Percentiles rank a stretch among this genome's conserved stretches.
These are phyloP conservation scores for Caenorhabditis sp. DNA, from an alignment of 2,888 invertebrate genomes.

Conservation along the genomic window DNA sequence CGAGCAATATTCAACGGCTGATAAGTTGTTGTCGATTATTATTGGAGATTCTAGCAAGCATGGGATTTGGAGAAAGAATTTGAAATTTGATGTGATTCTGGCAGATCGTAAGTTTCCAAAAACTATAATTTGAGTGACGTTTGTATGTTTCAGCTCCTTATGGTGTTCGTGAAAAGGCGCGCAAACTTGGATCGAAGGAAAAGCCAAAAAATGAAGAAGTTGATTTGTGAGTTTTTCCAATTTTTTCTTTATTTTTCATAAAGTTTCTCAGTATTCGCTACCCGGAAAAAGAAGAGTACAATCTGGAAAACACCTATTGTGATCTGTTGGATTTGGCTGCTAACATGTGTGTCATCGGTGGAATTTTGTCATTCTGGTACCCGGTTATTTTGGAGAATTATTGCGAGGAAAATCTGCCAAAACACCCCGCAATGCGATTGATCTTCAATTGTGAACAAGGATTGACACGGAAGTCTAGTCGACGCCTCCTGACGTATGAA, in stretches of 20 bases:
- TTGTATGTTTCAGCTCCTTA: slow-evolving; percentile 87
- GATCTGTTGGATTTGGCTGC: slow-evolving; percentile 88
- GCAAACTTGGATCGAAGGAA: slow-evolving; percentile 78
- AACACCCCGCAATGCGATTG: slow-evolving; percentile 81
- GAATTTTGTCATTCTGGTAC: slow-evolving; percentile 92
- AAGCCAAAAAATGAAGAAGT: slow-evolving; percentile 34
- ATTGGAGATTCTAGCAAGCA: slow-evolving; percentile 89
- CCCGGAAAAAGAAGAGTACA: slow-evolving; percentile 81
- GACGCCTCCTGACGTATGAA: slow-evolving; percentile 59
- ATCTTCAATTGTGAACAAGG: slow-evolving; percentile 88
- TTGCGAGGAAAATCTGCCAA: slow-evolving; percentile 78
- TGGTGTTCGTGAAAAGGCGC: slow-evolving; percentile 92
- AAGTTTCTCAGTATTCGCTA: slow-evolving; percentile 64
- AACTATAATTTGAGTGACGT: too few relatives aligned
- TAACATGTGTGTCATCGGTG: slow-evolving; percentile 79
- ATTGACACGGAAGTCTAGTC: slow-evolving; percentile 74
- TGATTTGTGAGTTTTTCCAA: not conserved
- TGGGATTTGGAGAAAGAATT: slow-evolving; percentile 78
- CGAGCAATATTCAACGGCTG: slow-evolving; percentile 79
- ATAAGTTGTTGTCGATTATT: slow-evolving; percentile 83
- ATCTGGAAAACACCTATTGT: slow-evolving; percentile 75
- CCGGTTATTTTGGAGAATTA: slow-evolving; percentile 82
- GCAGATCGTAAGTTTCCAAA: slow-evolving; percentile 79
- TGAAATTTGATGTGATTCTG: slow-evolving; percentile 86
- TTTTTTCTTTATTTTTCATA: not conserved